Evolutionary conservation across 1,140 invertebrate genomes (phyloP), one percentile per base, ranked within the genome.

Genomic region (Drosophila guanche): DNA sequence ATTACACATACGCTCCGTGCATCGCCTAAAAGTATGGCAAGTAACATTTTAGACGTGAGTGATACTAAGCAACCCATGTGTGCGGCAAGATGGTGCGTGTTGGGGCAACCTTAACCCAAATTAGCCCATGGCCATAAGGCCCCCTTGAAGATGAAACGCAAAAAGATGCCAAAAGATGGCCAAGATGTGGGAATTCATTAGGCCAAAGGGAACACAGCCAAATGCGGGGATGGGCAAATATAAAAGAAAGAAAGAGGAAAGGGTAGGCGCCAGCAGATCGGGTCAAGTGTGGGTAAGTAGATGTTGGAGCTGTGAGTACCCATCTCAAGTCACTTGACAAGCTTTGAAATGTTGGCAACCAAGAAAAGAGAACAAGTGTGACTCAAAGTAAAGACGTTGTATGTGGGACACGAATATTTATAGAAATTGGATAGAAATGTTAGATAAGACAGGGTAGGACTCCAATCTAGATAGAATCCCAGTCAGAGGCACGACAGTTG

Each of bases 101-200:
- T 67, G 47, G 16, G 40, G 54, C 41, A 58, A 59, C 67, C 67
- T 70, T 70, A 55, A 52, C 66, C 66, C 66, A 70, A 70, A 70
- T 70, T 70, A 70, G 67, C 67, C 67, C 67, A 70, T 45, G 67
- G 67, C 67, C 67, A 70, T 68, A 63, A 14, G 66, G 50, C 43
- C 27, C 33, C 33, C 66, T 56, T 65, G 20, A 70, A 70, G 67
- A 70, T 70, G 67, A 70, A 70, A 70, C 66, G 66, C 66, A 29
- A 37, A 33, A 37, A 37, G 33, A 37, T 37, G 33, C 16, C 16
- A 20, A 20, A 20, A 20, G 16, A 20, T 37, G 65, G 66, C 66
- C 59, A 46, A 47, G 54, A 70, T 70, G 67, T 57, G 66, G 66
- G 54, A 59, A 70, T 70, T 70, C 54, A 70, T 70, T 70, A 70